Base-by-base conservation (phyloP, 2,888 invertebrate species). In the Acanthosoma haemorrhoidale region DNA sequence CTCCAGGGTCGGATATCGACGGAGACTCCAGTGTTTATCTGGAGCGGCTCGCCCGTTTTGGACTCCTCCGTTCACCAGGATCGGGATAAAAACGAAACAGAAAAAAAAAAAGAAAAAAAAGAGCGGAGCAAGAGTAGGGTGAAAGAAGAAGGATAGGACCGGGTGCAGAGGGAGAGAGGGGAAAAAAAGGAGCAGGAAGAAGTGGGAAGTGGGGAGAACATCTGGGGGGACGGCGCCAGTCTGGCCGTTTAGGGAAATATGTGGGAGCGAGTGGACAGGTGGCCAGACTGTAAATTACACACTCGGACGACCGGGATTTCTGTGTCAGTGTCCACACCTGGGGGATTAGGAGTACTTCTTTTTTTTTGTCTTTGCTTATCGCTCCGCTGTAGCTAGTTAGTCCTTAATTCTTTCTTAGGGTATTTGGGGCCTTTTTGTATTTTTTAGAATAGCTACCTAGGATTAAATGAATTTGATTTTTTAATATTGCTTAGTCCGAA, bases 221-320 rank as follows among this genome's bases (percentile, higher is more conserved):
- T 41, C 41, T 41, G 39, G 64, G 64, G 61, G 64, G 64, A 64
- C 64, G 64, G 64, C 64, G 64, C 64, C 64, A 64, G 64, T 39
- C 61, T 61, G 61, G 34, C 61, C 64, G 64, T 64, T 64, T 41
- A 41, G 64, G 64, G 64, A 64, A 41, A 64, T 64, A 64, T 64
- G 64, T 64, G 64, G 57, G 57, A 57, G 57, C 57, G 41, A 34
- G 64, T 29, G 64, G 64, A 64, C 64, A 41, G 64, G 64, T 64
- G 64, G 64, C 64, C 64, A 61, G 34, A 18, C 64, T 64, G 64
- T 64, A 64, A 64, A 41, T 41, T 64, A 64, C 39, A 39, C 41
- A 29, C 3, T n/a, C n/a, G n/a, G n/a, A n/a, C n/a, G 11, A 15
- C 34, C 59, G 31, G 29, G 32, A 31, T 59, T 31, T 59, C 32